Percentiles rank a stretch among this genome's conserved stretches.
Evolutionary conservation across 2,113 vertebrate genomes (phyloP).

Genomic region (Leptocoma aspasia): DNA sequence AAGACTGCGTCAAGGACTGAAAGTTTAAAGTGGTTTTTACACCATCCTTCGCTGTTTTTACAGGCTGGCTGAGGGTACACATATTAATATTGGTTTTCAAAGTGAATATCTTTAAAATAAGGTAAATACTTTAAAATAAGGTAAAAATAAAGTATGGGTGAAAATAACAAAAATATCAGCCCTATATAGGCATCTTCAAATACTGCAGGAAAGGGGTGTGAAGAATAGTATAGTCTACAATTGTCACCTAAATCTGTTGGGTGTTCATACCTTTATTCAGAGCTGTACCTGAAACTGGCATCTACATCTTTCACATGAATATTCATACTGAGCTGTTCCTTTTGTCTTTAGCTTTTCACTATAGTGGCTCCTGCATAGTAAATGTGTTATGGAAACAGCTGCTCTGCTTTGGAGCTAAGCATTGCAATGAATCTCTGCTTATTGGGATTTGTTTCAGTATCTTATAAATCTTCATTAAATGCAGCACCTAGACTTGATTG

Average conservation of each 20-base stretch:
- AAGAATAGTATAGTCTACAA: background rate
- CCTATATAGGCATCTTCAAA: background rate
- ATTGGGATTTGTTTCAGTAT: background rate
- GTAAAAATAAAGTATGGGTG: background rate
- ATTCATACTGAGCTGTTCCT: background rate
- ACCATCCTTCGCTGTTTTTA: background rate
- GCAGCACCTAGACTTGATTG: background rate
- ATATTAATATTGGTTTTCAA: background rate
- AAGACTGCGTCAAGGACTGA: background rate
- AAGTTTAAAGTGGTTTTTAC: background rate
- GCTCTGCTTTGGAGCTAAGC: background rate
- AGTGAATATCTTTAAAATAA: background rate
- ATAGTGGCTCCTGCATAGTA: background rate
- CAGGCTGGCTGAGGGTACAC: background rate
- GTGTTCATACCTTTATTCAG: background rate
- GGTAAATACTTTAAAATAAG: background rate
- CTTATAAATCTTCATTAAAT: background rate
- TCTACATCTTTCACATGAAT: background rate
- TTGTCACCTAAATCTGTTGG: background rate
- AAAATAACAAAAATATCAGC: background rate
- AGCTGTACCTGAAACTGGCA: background rate
- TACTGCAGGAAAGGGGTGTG: background rate
- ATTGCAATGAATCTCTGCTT: background rate
- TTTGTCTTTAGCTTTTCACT: background rate
- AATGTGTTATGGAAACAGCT: background rate